Evolutionary conservation across 2,888 invertebrate genomes (phyloP), one percentile per base, ranked within the genome.

Genomic region (Agrotis segetum): DNA sequence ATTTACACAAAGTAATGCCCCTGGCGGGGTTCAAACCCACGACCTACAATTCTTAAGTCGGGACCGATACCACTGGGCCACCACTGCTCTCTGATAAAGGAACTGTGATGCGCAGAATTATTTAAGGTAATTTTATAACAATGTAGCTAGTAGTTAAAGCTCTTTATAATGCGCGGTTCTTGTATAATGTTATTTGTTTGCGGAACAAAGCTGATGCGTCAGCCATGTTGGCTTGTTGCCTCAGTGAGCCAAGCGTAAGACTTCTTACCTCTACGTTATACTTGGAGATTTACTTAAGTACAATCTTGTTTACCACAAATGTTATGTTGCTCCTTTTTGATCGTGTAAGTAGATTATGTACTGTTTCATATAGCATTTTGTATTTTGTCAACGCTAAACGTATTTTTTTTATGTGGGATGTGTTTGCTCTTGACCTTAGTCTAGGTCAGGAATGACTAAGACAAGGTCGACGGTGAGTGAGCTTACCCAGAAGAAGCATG

Each of bases 271-370:
- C 52, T 14, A 60, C 50, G 47, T 34, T 44, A 40, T 60, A 53
- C 70, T 67, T 24, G 69, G 55, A 79, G 70, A 74, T 82, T 70
- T 64, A 68, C 29, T 70, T 74, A 74, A 82, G 66, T 58, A 68
- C 40, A 61, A 67, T 61, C 68, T 77, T 69, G 73, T 82, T 74
- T 79, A 60, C 56, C 24, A 44, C 49, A 24, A 58, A 61, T 44
- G 13, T 46, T 49, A 58, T 53, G 50, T 55, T 40, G 40, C 40
- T 40, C 40, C 9, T 58, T 55, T 62, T 58, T 52, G 44, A 60
- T 69, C 17, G n/a, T 13, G 34, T 34, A 34, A 9, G n/a, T 34
- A 56, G n/a, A 34, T 53, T 24, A 55, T n/a, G 29, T 29, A n/a
- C 17, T 55, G 2, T n/a, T 29, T 11, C 40, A 40, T 40, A 40